Evolutionary conservation across 2,113 vertebrate genomes (phyloP).

Genomic region (Madoqua kirkii): DNA sequence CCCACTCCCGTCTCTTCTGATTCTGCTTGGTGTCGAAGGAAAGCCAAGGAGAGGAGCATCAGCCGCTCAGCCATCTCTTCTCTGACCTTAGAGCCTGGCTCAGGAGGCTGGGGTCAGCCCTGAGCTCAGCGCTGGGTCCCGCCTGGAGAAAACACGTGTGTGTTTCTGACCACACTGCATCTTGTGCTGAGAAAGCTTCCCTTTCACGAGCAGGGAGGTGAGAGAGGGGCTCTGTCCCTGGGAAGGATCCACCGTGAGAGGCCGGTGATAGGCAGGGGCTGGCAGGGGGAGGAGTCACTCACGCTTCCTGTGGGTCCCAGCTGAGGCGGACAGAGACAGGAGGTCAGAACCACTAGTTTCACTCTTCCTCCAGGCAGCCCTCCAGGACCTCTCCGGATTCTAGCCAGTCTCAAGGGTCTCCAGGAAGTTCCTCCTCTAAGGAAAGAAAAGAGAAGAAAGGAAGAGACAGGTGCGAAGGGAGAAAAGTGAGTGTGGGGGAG

Average conservation of each 20-base stretch:
- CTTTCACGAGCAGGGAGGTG: not conserved
- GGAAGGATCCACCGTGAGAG: not conserved
- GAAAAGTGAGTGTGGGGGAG: not conserved
- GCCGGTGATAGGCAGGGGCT: not conserved
- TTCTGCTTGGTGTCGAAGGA: not conserved
- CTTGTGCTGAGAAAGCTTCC: not conserved
- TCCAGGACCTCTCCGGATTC: not conserved
- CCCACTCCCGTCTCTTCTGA: not conserved
- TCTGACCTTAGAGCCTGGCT: not conserved
- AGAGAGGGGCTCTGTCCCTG: not conserved
- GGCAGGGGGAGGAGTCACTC: not conserved
- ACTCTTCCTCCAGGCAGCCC: not conserved
- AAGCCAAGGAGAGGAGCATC: not conserved
- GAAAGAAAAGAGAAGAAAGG: rapidly evolving
- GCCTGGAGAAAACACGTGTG: not conserved
- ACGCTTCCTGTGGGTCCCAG: no score
- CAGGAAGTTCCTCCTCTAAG: not conserved
- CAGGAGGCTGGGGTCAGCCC: no score
- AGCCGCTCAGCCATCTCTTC: not conserved
- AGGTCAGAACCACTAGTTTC: not conserved
- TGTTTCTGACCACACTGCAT: not conserved
- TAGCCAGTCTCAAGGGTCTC: not conserved
- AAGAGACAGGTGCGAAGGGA: not conserved
- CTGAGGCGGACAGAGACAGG: not conserved
- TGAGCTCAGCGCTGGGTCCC: not conserved